A percentile compares a stretch with the other conserved stretches of the same genome.
phyloP scores from a whole-genome alignment of 1,140 invertebrate genomes.

The Steinernema feltiae region DNA sequence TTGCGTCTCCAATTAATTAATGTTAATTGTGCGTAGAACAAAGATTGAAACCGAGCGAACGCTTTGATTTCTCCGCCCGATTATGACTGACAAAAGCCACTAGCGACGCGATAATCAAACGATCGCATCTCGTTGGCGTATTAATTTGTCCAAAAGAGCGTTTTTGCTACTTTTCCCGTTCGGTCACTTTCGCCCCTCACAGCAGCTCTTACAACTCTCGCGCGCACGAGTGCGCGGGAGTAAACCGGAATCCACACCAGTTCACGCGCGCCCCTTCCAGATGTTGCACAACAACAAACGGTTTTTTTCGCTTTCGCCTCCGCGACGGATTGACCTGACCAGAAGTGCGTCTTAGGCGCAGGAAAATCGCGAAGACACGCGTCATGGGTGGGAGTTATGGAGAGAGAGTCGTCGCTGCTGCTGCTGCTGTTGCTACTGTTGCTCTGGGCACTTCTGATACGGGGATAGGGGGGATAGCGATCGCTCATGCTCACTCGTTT shows the following conservation, averaged over 20 bases:
- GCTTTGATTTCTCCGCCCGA: neutral
- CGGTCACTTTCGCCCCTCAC: neutral
- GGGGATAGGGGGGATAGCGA: neutral
- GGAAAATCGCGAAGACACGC: neutral
- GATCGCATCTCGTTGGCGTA: neutral
- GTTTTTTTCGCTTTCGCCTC: constrained; percentile 3
- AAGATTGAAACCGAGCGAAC: neutral
- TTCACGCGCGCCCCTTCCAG: neutral
- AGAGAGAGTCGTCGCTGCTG: no score
- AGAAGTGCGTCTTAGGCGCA: constrained; percentile 9
- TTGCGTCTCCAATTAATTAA: neutral
- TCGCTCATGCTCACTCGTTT: no score
- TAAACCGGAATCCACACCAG: neutral
- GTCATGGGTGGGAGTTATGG: constrained; percentile 10
- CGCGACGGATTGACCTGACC: neutral
- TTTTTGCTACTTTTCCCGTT: constrained; percentile 1
- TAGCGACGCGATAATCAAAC: constrained; percentile 10
- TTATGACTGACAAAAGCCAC: constrained; percentile 8
- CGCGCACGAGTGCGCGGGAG: neutral
- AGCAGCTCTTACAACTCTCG: no score
- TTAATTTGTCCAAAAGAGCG: constrained; percentile 7
- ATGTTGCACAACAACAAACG: constrained; percentile 13
- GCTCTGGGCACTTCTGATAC: neutral
- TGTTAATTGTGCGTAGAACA: constrained; percentile 2
- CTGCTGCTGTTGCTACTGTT: no score